phyloP scores from a whole-genome alignment of 2,888 invertebrate species.

The Xiphydria camelus region DNA sequence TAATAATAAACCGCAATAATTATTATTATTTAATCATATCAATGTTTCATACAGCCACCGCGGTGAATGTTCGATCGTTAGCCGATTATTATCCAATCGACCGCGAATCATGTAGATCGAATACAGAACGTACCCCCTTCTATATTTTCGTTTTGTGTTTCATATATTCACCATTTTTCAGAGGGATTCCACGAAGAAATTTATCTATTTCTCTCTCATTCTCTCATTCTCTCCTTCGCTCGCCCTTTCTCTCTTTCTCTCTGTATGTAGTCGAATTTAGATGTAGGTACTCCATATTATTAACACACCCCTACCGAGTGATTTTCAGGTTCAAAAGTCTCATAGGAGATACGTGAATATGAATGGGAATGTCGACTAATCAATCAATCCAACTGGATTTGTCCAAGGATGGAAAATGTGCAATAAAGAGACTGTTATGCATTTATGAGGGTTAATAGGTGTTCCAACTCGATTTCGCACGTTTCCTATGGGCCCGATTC shows the following conservation, averaged over 20 bases:
- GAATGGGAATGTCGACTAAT: too few relatives aligned
- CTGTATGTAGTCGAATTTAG: conserved; percentile 14
- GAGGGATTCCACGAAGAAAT: too few relatives aligned
- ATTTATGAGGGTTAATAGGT: too few relatives aligned
- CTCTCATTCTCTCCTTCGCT: conserved; percentile 1
- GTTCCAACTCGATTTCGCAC: conserved; percentile 1
- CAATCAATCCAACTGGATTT: too few relatives aligned
- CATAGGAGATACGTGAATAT: too few relatives aligned
- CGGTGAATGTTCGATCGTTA: conserved; percentile 33
- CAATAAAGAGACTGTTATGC: too few relatives aligned
- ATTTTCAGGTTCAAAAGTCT: too few relatives aligned
- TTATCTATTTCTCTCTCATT: background rate
- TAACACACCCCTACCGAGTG: too few relatives aligned
- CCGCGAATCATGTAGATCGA: conserved; percentile 35
- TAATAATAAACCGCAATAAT: conserved; percentile 1
- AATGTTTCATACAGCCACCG: conserved; percentile 42
- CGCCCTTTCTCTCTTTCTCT: conserved; percentile 2
- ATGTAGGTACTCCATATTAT: conserved; percentile 20
- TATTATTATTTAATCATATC: conserved; percentile 7
- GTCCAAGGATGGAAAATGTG: too few relatives aligned
- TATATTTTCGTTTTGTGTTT: conserved; percentile 11
- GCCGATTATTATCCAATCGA: conserved; percentile 38
- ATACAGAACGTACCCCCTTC: conserved; percentile 32
- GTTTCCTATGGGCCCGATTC: too few relatives aligned
- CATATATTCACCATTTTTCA: too few relatives aligned